These are phyloP conservation scores for Podargus strigoides DNA, from an alignment of 2,797 vertebrate genomes.

Conservation along the genomic window DNA sequence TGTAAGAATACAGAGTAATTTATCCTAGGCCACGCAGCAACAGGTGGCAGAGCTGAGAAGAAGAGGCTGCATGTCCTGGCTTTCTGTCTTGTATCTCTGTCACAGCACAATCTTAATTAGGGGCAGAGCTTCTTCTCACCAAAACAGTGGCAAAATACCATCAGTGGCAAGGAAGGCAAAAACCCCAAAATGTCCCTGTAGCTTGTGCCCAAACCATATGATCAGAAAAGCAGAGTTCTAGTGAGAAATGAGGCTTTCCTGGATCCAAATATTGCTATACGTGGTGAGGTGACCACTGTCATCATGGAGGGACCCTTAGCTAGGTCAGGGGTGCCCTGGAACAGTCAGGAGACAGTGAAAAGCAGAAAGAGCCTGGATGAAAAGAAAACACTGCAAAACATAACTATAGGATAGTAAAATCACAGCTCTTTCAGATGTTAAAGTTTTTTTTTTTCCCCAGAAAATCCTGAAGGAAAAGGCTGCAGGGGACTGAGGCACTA, in stretches of 20 bases:
- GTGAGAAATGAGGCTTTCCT: background rate
- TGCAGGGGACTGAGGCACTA: background rate
- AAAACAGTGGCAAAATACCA: background rate
- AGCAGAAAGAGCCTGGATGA: background rate
- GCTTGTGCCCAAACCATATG: background rate
- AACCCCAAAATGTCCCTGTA: background rate
- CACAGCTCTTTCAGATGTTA: background rate
- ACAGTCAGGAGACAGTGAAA: background rate
- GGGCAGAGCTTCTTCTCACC: background rate
- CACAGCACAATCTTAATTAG: background rate
- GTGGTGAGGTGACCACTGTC: background rate
- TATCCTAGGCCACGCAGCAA: background rate
- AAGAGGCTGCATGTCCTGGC: background rate
- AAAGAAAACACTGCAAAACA: background rate
- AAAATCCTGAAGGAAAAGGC: too few species aligned
- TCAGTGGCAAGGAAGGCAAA: background rate
- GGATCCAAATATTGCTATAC: background rate
- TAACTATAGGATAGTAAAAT: background rate
- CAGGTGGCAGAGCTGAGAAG: background rate
- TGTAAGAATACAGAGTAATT: background rate
- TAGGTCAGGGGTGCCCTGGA: background rate
- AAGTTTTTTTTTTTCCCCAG: background rate
- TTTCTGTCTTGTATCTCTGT: background rate
- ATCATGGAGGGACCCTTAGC: rapidly evolving
- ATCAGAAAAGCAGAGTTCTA: background rate